Evolutionary conservation across 2,888 invertebrate genomes (phyloP).

Genomic region (Caenorhabditis imperialis): DNA sequence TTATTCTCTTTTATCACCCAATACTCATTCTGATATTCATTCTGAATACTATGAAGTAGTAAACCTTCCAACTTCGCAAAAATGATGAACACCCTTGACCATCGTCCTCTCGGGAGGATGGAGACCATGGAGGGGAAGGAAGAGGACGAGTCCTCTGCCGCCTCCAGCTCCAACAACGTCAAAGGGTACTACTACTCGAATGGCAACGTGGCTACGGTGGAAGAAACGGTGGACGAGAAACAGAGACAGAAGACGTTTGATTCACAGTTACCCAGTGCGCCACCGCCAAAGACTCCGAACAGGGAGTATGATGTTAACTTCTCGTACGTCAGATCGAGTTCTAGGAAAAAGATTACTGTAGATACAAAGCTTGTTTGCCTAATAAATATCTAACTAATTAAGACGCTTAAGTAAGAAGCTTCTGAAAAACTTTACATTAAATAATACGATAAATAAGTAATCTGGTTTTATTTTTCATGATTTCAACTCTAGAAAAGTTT

Average conservation of each 20-base stretch:
- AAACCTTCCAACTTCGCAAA: too few species aligned
- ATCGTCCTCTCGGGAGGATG: slow-evolving; percentile 52
- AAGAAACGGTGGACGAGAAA: slow-evolving; percentile 15
- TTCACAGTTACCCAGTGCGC: slow-evolving; percentile 1
- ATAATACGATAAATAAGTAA: not conserved
- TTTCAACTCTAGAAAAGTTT: too few species aligned
- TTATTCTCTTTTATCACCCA: slow-evolving; percentile 7
- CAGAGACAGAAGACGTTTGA: slow-evolving; percentile 38
- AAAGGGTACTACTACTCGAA: slow-evolving; percentile 45
- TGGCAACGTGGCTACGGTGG: slow-evolving; percentile 3
- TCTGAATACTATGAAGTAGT: too few species aligned
- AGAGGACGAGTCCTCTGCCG: slow-evolving; percentile 6
- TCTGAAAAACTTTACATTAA: not conserved
- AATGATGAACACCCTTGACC: slow-evolving; percentile 60
- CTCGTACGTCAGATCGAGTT: too few species aligned
- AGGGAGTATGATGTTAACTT: slow-evolving; percentile 38
- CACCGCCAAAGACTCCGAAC: slow-evolving; percentile 17
- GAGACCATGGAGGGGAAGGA: slow-evolving; percentile 54
- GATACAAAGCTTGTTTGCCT: not conserved
- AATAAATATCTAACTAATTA: not conserved
- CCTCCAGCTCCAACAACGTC: slow-evolving; percentile 25
- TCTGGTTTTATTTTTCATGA: too few species aligned
- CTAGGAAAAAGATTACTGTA: too few species aligned
- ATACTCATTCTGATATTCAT: not conserved
- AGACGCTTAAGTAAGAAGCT: not conserved